phyloP scores from a whole-genome alignment of 2,797 vertebrate species.

The Trematomus bernacchii region DNA sequence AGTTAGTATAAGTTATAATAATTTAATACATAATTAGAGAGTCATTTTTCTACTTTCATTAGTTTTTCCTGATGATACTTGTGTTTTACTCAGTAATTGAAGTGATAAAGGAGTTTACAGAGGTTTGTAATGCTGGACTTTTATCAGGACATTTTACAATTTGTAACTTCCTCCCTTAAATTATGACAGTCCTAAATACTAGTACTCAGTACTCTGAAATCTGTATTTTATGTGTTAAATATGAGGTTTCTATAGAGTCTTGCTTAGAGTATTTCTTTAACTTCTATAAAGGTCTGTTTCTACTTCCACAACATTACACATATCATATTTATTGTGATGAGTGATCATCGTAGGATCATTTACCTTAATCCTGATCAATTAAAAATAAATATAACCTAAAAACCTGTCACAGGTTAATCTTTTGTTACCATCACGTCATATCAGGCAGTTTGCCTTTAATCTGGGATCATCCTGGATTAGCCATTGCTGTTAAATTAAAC shows the following conservation, averaged over 20 bases:
- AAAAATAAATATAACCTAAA: background rate
- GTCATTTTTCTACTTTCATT: too few relatives aligned
- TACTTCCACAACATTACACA: background rate
- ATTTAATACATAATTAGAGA: too few relatives aligned
- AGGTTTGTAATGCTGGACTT: background rate
- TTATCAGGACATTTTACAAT: background rate
- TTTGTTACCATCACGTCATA: background rate
- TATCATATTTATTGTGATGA: background rate
- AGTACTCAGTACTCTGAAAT: background rate
- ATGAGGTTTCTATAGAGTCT: background rate
- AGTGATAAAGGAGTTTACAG: too few relatives aligned
- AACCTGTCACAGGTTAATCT: background rate
- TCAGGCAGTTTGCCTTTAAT: constrained; percentile 39
- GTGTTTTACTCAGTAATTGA: background rate
- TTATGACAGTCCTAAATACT: background rate
- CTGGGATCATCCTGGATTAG: constrained; percentile 55
- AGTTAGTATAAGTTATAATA: too few relatives aligned
- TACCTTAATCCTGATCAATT: background rate
- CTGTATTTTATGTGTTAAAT: background rate
- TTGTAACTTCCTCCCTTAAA: too few relatives aligned
- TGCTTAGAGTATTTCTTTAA: background rate
- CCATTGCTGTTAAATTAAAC: background rate
- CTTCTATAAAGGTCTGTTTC: too few relatives aligned
- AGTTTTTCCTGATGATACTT: too few relatives aligned
- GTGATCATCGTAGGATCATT: background rate